A percentile compares a stretch with the other conserved stretches of the same genome.
These are phyloP conservation scores for Stenodema calcarata DNA, from an alignment of 2,888 invertebrate species.

Conservation along the genomic window DNA sequence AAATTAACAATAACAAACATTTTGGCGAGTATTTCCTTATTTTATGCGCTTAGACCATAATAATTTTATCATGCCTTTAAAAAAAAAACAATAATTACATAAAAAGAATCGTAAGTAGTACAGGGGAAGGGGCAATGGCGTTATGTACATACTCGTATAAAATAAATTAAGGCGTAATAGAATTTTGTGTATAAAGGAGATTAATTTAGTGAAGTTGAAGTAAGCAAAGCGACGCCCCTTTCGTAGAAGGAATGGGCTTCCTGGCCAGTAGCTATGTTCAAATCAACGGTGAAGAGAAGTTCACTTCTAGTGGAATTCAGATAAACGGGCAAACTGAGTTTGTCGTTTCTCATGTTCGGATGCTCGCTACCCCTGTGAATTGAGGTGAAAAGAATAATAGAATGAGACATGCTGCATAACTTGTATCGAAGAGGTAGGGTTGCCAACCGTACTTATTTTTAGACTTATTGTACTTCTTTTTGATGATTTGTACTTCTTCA, in stretches of 20 bases:
- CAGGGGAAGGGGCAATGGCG: slow-evolving; percentile 15
- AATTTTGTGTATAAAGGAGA: not conserved
- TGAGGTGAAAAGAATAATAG: too few species aligned
- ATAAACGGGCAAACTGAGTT: slow-evolving; percentile 93
- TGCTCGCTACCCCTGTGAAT: slow-evolving; percentile 30
- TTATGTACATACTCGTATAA: slow-evolving; percentile 28
- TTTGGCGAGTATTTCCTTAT: slow-evolving; percentile 19
- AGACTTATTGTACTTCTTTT: too few species aligned
- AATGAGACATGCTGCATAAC: too few species aligned
- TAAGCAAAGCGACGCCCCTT: slow-evolving; percentile 94
- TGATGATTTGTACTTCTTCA: too few species aligned
- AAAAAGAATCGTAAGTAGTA: not conserved
- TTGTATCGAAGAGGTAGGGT: too few species aligned
- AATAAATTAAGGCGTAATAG: slow-evolving; percentile 38
- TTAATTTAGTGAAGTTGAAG: slow-evolving; percentile 87
- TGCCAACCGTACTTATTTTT: too few species aligned
- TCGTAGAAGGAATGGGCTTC: slow-evolving; percentile 97
- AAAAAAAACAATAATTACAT: slow-evolving; percentile 41
- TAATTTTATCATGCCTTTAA: not conserved
- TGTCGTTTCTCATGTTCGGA: slow-evolving; percentile 58
- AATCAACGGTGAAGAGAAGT: slow-evolving; percentile 91
- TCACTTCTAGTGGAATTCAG: slow-evolving; percentile 95
- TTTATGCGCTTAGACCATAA: slow-evolving; percentile 30
- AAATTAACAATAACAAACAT: slow-evolving; percentile 41
- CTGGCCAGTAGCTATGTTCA: slow-evolving; percentile 88